Percentiles rank a stretch among this genome's conserved stretches.
These are phyloP conservation scores for Pipistrellus pygmaeus DNA, from an alignment of 2,797 vertebrate species.

Conservation along the genomic window DNA sequence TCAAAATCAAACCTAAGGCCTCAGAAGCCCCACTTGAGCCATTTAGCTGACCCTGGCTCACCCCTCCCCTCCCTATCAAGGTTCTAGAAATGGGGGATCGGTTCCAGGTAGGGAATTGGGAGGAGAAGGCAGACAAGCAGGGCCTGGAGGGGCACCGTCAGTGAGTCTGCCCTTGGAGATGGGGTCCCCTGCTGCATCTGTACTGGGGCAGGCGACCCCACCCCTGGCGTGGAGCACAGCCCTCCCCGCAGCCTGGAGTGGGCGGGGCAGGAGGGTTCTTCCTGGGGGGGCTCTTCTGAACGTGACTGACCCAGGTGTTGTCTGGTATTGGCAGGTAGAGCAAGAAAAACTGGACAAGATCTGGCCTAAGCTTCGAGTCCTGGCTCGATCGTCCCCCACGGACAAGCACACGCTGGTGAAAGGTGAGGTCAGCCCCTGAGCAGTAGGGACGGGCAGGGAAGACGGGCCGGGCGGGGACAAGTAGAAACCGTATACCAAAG, in stretches of 20 bases:
- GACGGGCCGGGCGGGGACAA: neutral
- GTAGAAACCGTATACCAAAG: neutral
- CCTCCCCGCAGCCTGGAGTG: neutral
- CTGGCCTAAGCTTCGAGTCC: conserved; percentile 97
- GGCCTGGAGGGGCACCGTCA: neutral
- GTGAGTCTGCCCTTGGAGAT: neutral
- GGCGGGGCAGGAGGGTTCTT: neutral
- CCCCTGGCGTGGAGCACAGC: neutral
- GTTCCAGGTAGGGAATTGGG: neutral
- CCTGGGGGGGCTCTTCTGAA: neutral
- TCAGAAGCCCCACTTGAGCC: neutral
- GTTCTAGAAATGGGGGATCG: neutral
- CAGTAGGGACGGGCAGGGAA: neutral
- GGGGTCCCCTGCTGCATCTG: neutral
- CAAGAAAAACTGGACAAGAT: conserved; percentile 98
- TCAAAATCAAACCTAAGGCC: conserved; percentile 1
- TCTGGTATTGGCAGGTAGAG: conserved; percentile 91
- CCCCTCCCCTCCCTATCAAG: neutral
- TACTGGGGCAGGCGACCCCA: accelerated
- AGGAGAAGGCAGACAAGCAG: neutral
- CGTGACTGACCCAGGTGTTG: conserved; percentile 5
- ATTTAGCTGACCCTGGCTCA: neutral
- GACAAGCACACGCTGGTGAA: conserved; percentile 99
- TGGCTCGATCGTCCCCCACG: conserved; percentile 97
- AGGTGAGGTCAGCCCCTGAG: conserved; percentile 89